These are phyloP conservation scores for Neocrepidodera transversa DNA, from an alignment of 2,888 invertebrate species.

Conservation along the genomic window DNA sequence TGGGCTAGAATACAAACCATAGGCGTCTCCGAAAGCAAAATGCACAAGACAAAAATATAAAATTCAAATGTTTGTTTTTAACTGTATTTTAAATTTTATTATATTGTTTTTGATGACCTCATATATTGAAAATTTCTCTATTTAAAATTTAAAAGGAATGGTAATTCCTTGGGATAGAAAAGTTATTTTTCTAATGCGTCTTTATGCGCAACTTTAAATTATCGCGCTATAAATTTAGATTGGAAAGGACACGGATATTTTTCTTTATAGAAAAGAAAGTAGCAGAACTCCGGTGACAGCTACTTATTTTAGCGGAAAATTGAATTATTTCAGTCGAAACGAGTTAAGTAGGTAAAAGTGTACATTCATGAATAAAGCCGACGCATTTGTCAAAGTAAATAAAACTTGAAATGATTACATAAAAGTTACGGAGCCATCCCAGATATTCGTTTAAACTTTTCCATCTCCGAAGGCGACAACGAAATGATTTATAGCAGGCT, in stretches of 20 bases:
- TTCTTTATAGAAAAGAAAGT: constrained; percentile 14
- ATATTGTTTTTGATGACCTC: too few species aligned
- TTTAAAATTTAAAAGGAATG: too few species aligned
- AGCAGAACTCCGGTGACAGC: constrained; percentile 17
- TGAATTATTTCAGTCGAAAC: constrained; percentile 30
- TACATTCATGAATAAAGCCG: constrained; percentile 29
- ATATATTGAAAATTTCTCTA: too few species aligned
- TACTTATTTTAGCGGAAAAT: constrained; percentile 27
- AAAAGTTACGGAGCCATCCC: constrained; percentile 47
- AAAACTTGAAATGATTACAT: constrained; percentile 39
- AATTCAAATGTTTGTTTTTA: too few species aligned
- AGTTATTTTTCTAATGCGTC: constrained; percentile 12
- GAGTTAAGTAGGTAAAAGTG: constrained; percentile 30
- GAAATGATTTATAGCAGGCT: constrained; percentile 51
- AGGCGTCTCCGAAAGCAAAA: too few species aligned
- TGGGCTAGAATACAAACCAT: too few species aligned
- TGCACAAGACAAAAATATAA: too few species aligned
- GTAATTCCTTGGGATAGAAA: too few species aligned
- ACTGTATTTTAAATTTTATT: too few species aligned
- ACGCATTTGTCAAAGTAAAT: constrained; percentile 31
- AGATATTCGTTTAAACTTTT: constrained; percentile 53
- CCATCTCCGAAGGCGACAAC: constrained; percentile 50
- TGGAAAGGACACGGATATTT: constrained; percentile 12
- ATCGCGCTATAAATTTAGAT: too few species aligned
- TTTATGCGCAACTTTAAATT: constrained; percentile 19